Conservation (phyloP, 2,113 vertebrate genomes). For the Onychorhynchus coronatus region DNA sequence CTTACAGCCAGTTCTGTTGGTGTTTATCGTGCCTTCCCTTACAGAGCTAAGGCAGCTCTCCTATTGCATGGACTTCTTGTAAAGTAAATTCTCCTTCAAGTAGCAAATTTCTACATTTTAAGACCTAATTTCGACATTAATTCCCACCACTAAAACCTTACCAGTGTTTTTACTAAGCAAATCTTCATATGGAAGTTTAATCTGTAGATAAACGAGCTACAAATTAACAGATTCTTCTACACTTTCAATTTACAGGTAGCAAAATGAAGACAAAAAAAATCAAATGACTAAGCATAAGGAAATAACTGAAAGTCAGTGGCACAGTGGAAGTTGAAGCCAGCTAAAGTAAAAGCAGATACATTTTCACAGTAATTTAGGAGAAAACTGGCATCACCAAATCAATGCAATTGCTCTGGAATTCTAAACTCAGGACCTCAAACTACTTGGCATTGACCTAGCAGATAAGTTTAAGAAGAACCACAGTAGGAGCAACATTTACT, state of each 20-base stretch:
- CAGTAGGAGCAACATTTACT: not conserved
- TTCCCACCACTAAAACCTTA: not conserved
- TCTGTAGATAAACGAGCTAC: not conserved
- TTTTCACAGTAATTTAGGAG: not conserved
- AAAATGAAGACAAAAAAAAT: not conserved
- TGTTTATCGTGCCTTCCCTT: not conserved
- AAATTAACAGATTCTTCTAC: not conserved
- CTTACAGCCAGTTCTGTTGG: not conserved
- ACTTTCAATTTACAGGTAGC: not conserved
- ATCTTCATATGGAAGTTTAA: not conserved
- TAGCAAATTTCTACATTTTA: not conserved
- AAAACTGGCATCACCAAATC: not conserved
- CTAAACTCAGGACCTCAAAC: not conserved
- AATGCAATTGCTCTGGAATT: not conserved
- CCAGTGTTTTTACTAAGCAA: not conserved
- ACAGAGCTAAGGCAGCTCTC: not conserved
- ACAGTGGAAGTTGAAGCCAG: not conserved
- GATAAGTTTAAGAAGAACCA: not conserved
- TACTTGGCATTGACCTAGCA: rapidly evolving
- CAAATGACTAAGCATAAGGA: not conserved
- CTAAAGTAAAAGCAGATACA: not conserved
- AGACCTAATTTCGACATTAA: not conserved
- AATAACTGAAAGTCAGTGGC: not conserved
- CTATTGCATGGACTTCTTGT: not conserved
- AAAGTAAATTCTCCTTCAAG: not conserved